Evolutionary conservation across 2,888 invertebrate species (phyloP).

Genomic region (Cerceris rybyensis): DNA sequence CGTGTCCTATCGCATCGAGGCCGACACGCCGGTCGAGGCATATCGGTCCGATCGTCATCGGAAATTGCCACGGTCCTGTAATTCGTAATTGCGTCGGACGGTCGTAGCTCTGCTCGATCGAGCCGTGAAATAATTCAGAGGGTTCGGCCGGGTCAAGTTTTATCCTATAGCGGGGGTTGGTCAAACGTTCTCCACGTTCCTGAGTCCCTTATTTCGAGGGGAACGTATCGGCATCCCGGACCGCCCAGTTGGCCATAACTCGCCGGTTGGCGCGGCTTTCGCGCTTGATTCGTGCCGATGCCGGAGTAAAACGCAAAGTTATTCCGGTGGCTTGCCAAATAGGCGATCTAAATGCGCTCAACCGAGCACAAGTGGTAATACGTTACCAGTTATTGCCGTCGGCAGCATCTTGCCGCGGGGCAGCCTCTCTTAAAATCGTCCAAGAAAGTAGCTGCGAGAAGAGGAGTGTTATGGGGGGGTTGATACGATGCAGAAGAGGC

Average conservation of each 20-base stretch:
- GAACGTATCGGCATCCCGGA: not conserved
- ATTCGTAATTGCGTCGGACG: slow-evolving; percentile 65
- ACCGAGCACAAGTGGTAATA: slow-evolving; percentile 78
- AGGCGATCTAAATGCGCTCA: slow-evolving; percentile 79
- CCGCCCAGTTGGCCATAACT: slow-evolving; percentile 47
- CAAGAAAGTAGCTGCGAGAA: slow-evolving; percentile 38
- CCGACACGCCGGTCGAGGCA: slow-evolving; percentile 10
- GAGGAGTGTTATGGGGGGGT: not conserved
- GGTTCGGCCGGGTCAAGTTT: slow-evolving; percentile 58
- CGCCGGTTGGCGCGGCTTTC: slow-evolving; percentile 63
- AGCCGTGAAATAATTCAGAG: slow-evolving; percentile 63
- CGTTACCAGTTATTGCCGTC: slow-evolving; percentile 77
- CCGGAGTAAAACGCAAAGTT: slow-evolving; percentile 74
- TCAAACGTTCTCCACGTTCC: slow-evolving; percentile 2
- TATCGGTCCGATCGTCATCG: slow-evolving; percentile 49
- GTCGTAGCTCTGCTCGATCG: slow-evolving; percentile 29
- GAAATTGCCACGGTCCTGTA: slow-evolving; percentile 49
- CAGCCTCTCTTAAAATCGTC: slow-evolving; percentile 53
- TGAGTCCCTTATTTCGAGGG: not conserved
- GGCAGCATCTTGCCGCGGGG: slow-evolving; percentile 73
- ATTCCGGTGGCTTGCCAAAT: slow-evolving; percentile 76
- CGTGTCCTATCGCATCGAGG: slow-evolving; percentile 28
- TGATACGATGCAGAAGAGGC: slow-evolving; percentile 44
- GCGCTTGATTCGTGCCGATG: slow-evolving; percentile 68
- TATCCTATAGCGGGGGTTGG: slow-evolving; percentile 41